Evolutionary conservation across 2,888 invertebrate genomes (phyloP).

Genomic region (Dicyrtoma fusca): DNA sequence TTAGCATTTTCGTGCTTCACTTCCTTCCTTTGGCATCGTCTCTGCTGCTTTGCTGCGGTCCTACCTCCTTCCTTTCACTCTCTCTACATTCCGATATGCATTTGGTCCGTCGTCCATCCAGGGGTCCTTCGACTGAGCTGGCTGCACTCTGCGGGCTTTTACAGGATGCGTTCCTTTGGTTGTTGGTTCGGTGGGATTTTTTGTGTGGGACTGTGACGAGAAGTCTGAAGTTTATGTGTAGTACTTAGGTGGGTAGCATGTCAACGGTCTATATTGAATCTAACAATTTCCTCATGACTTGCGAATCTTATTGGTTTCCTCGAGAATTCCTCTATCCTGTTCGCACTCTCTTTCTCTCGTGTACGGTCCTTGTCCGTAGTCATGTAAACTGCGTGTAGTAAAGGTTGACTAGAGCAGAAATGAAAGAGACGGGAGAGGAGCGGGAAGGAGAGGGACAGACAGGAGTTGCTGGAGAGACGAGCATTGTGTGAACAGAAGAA

Average conservation of each 20-base stretch:
- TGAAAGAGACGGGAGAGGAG: background rate
- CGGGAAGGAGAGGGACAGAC: background rate
- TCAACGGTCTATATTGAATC: too few relatives aligned
- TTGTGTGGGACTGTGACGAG: background rate
- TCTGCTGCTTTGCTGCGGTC: background rate
- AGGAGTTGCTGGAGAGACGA: too few relatives aligned
- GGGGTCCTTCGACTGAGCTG: too few relatives aligned
- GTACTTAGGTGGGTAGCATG: too few relatives aligned
- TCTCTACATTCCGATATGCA: background rate
- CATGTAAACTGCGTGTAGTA: background rate
- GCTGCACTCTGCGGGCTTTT: too few relatives aligned
- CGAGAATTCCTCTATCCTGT: background rate
- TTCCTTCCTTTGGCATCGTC: background rate
- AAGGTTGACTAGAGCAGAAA: too few relatives aligned
- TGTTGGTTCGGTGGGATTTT: background rate
- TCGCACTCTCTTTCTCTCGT: background rate
- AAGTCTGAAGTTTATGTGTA: too few relatives aligned
- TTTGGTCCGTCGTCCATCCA: too few relatives aligned
- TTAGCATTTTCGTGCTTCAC: background rate
- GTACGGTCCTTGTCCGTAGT: background rate
- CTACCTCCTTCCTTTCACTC: too few relatives aligned
- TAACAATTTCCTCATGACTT: too few relatives aligned
- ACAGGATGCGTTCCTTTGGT: background rate
- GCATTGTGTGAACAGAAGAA: too few relatives aligned
- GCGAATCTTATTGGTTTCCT: conserved; percentile 1